Evolutionary conservation across 2,113 vertebrate species (phyloP), one percentile per base, ranked within the genome.

Genomic region (Periophthalmus modestus): DNA sequence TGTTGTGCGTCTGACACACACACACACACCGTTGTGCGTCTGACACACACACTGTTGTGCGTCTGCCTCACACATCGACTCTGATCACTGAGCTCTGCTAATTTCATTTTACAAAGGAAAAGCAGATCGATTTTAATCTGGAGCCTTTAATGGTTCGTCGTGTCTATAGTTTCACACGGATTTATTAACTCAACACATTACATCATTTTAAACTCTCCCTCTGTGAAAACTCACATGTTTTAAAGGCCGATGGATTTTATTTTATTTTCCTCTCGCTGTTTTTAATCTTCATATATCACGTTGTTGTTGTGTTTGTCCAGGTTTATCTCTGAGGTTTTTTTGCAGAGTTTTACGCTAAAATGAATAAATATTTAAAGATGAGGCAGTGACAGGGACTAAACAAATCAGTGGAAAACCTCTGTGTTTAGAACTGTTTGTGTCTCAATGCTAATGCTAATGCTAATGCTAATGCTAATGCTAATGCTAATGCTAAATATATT

Each of bases 51-150:
- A n/a, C n/a, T n/a, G n/a, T n/a, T n/a, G n/a, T 71, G 67, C 66
- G 68, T 43, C 78, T 55, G 81, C 82, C 85, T 82, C 81, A 82
- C 68, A 85, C 86, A 89, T 87, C 57, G 88, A 86, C 86, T 83
- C 83, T 73, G 84, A 84, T 88, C 75, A 65, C 76, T 78, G 79
- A 71, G 69, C 75, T 76, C 62, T 77, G 75, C 50, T 78, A 65
- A 81, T 82, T 80, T 82, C 33, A 65, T 81, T 74, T 58, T 23
- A 54, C 28, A 43, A 43, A 55, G 24, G 18, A 16, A 80, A 52
- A 50, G 54, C 7, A 46, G 48, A 68, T 69, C 21, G 12, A 61
- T 72, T 16, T 46, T 54, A 43, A 11, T 28, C 66, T 63, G 66
- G 59, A 18, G 24, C 28, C 15, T 18, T 62, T 62, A 62, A 33